These are phyloP conservation scores for Telenomus remus DNA, from an alignment of 1,140 invertebrate genomes.

Conservation along the genomic window DNA sequence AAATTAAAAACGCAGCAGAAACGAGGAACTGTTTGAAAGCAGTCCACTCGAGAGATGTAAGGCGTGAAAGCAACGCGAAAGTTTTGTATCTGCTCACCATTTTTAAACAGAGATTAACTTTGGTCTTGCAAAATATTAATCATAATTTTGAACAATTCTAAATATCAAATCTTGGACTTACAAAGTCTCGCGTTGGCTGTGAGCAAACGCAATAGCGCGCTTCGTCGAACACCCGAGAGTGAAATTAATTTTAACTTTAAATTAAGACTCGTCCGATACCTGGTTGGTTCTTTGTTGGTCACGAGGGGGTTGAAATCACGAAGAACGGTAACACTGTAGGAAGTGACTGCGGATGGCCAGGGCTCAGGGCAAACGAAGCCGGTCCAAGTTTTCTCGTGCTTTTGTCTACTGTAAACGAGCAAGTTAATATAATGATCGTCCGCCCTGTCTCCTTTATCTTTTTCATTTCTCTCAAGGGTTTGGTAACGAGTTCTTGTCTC, in stretches of 20 bases:
- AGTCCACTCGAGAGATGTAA: constrained; percentile 7
- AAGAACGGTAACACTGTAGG: constrained; percentile 56
- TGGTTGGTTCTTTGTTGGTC: constrained; percentile 68
- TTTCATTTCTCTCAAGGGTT: constrained; percentile 34
- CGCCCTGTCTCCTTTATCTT: constrained; percentile 49
- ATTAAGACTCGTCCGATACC: constrained; percentile 71
- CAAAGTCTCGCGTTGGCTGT: constrained; percentile 45
- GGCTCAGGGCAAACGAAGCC: constrained; percentile 30
- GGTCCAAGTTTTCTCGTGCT: constrained; percentile 62
- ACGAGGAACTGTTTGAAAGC: constrained; percentile 24
- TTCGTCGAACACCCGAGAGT: constrained; percentile 46
- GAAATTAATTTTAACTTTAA: constrained; percentile 74
- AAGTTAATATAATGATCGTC: constrained; percentile 60
- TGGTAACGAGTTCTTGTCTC: constrained; percentile 49
- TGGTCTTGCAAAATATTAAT: constrained; percentile 48
- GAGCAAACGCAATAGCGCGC: constrained; percentile 58
- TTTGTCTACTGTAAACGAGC: constrained; percentile 67
- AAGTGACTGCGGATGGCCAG: constrained; percentile 56
- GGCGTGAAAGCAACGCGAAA: constrained; percentile 16
- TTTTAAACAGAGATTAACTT: constrained; percentile 50
- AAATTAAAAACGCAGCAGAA: constrained; percentile 35
- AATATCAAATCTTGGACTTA: constrained; percentile 57
- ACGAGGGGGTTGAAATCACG: constrained; percentile 58
- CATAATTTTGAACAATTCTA: constrained; percentile 55
- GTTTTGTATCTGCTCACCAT: constrained; percentile 35